Evolutionary conservation across 2,888 invertebrate genomes (phyloP), one percentile per base, ranked within the genome.

Genomic region (Caenorhabditis sp.): DNA sequence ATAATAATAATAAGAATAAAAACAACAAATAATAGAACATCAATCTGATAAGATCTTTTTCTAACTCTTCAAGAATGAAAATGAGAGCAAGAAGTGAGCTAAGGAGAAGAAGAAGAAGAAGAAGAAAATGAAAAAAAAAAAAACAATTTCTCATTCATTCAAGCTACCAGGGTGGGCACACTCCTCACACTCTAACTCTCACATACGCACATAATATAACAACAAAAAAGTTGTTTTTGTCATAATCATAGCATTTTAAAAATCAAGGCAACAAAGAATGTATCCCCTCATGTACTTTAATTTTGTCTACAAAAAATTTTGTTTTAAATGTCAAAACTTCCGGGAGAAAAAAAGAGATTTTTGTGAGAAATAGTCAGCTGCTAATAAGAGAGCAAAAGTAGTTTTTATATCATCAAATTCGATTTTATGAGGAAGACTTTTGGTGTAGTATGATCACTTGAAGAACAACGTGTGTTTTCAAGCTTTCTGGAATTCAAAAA

Each of bases 41-140:
- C 52, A 52, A 7, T 12, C 7, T 52, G 52, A 21, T 52, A 21
- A 52, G 52, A n/a, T 52, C 31, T 31, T 31, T 31, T 31, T 10
- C 31, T 31, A 7, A 31, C 31, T 31, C 10, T 31, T 31, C 10
- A 38, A 27, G 49, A 27, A 21, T 61, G 50, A 36, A 50, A 53
- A 53, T 12, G 23, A 59, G 63, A n/a, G 54, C 8, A 38, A 59
- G 21, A 60, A 56, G 31, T 25, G n/a, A 14, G 17, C 10, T 21
- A 20, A 56, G 23, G 57, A 53, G 57, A 65, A 59, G 54, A 62
- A 65, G 36, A 60, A 56, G 31, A 20, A 56, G 23, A 60, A 53
- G 57, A 65, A 59, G 54, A 62, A 65, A 60, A 64, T 53, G 52
- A 58, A 54, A 21, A 25, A 26, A n/a, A 26, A 54, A n/a, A 10